phyloP scores from a whole-genome alignment of 2,797 vertebrate genomes.

The Betta splendens region DNA sequence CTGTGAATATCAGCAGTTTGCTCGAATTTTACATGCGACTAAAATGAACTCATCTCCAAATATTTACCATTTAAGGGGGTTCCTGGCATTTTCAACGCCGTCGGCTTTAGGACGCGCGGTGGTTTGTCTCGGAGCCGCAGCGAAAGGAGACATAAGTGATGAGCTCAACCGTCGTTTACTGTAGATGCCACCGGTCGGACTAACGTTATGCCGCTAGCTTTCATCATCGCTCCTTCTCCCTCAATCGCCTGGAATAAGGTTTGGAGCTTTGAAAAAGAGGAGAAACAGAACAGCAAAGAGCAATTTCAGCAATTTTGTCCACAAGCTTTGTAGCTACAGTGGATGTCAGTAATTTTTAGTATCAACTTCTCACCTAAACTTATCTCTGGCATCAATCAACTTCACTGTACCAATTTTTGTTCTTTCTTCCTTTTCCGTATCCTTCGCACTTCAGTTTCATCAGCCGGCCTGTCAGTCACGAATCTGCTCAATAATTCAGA shows the following conservation, averaged over 20 bases:
- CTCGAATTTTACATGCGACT: too few relatives aligned
- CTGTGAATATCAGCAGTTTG: conserved; percentile 40
- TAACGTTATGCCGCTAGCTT: conserved; percentile 26
- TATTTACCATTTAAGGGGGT: conserved; percentile 30
- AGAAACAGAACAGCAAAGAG: conserved; percentile 36
- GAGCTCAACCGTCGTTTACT: conserved; percentile 19
- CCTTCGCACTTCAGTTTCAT: conserved; percentile 63
- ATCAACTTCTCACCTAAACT: conserved; percentile 52
- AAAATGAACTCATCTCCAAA: conserved; percentile 40
- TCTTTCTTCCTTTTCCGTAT: conserved; percentile 55
- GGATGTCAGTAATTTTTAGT: conserved; percentile 50
- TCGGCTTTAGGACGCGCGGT: conserved; percentile 8
- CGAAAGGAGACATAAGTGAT: conserved; percentile 5
- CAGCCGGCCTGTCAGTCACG: conserved; percentile 70
- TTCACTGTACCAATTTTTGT: conserved; percentile 50
- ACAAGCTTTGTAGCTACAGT: conserved; percentile 45
- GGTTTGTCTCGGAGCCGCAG: conserved; percentile 8
- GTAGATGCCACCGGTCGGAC: conserved; percentile 21
- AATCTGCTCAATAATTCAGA: conserved; percentile 74
- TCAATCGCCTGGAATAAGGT: conserved; percentile 30
- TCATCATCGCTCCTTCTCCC: conserved; percentile 20
- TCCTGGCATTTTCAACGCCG: conserved; percentile 6
- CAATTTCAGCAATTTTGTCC: conserved; percentile 60
- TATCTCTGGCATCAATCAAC: conserved; percentile 60
- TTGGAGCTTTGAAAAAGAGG: conserved; percentile 12